phyloP scores from a whole-genome alignment of 2,797 vertebrate genomes.

The Enteromius mattozi region DNA sequence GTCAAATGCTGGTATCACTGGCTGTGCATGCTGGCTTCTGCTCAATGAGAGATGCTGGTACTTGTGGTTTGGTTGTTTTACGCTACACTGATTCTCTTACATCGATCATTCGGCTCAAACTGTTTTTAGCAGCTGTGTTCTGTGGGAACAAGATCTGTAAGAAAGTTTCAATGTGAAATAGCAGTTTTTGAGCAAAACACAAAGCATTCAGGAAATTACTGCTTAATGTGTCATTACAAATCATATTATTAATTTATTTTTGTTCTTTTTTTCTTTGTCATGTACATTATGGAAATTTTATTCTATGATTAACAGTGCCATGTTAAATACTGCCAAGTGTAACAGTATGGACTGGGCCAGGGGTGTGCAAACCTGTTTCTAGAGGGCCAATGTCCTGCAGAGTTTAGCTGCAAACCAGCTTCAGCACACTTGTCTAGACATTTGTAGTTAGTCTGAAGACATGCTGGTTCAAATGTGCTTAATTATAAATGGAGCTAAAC shows the following conservation, averaged over 20 bases:
- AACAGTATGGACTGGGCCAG: background rate
- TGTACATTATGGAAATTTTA: background rate
- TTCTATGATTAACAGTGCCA: background rate
- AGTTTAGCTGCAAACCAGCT: background rate
- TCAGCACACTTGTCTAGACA: background rate
- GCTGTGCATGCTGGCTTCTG: constrained; percentile 43
- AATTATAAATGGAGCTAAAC: background rate
- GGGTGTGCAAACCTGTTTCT: background rate
- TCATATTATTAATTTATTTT: background rate
- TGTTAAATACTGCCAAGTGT: background rate
- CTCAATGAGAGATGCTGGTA: constrained; percentile 55
- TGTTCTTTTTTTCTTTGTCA: background rate
- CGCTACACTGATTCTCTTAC: constrained; percentile 17
- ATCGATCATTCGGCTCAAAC: constrained; percentile 28
- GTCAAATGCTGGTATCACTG: constrained; percentile 53
- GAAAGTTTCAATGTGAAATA: background rate
- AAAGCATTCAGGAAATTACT: background rate
- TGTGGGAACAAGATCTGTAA: background rate
- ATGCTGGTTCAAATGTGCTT: background rate
- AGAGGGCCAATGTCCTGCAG: background rate
- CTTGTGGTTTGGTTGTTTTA: constrained; percentile 54
- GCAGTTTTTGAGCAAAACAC: background rate
- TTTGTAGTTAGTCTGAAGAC: background rate
- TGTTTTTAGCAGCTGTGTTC: constrained; percentile 14
- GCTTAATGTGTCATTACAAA: background rate